Evolutionary conservation across 1,140 invertebrate species (phyloP), one percentile per base, ranked within the genome.

Genomic region (Trachelipus rathkii): DNA sequence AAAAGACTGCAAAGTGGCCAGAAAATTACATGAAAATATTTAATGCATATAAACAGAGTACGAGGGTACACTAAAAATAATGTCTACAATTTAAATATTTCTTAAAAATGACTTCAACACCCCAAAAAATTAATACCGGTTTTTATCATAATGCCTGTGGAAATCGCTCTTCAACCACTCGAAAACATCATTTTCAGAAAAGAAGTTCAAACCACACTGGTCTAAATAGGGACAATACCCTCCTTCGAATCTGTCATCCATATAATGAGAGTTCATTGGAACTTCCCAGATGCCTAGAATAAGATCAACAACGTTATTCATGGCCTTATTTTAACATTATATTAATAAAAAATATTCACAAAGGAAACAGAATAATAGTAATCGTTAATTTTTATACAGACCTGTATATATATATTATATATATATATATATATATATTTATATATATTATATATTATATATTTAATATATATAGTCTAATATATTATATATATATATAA

Each of bases 121-220:
- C 33, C 1, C 33, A 6, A 33, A 33, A 33, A 33, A 3, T 33
- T 33, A 6, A 66, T 50, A 79, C 77, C 76, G 77, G 84, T 95
- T 95, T 83, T 93, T 91, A 46, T 92, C 90, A 82, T 95, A 95
- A 83, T 93, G 90, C 43, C 93, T 87, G 67, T 89, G 89, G 84
- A 96, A 97, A 84, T 97, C 95, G 86, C 96, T 94, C 83, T 92
- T 90, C 0, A 96, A 87, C 93, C 95, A 96, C 82, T 95, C 91
- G 45, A 95, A 89, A 15, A 96, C 84, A 46, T 85, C 84, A 24
- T 83, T 80, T 33, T 77, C 79, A 82, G 95, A 93, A 81, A 93
- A 90, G 84, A 95, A 95, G 82, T 94, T 93, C 44, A 96, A 88
- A 1, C 95, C 94, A 84, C 95, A 97, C 86, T 96, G 95, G 84